Evolutionary conservation across 2,797 vertebrate species (phyloP).

Genomic region (Eulemur mongoz): DNA sequence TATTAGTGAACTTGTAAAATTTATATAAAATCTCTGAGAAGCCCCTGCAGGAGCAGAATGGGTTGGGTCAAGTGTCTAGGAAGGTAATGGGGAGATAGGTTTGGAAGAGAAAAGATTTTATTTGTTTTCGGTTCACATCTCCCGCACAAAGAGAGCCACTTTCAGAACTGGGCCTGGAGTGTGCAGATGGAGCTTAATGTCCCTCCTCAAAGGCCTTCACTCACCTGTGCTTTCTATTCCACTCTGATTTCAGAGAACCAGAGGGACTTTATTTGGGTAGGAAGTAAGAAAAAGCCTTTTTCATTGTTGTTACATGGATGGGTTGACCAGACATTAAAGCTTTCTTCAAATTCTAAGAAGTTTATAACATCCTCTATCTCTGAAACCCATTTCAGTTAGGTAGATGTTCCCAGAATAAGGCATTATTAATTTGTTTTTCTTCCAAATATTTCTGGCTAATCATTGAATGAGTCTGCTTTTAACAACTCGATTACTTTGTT

Average conservation of each 20-base stretch:
- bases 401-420: neutral
- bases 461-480: neutral
- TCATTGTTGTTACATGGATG: neutral
- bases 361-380: neutral
- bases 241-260: neutral
- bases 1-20: neutral
- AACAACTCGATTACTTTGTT: neutral
- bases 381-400: neutral
- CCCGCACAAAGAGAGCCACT: neutral
- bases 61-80: neutral
- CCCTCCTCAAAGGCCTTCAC: neutral
- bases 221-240: neutral
- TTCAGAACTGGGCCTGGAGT: neutral
- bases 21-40: neutral
- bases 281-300: neutral
- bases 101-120: neutral
- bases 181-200: neutral
- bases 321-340: neutral
- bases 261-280: neutral
- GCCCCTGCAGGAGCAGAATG: neutral
- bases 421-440: neutral
- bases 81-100: fast-evolving
- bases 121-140: neutral
- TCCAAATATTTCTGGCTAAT: neutral
- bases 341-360: neutral